Conservation (phyloP, 2,113 vertebrate species). For the Cricetomys ansorgei region DNA sequence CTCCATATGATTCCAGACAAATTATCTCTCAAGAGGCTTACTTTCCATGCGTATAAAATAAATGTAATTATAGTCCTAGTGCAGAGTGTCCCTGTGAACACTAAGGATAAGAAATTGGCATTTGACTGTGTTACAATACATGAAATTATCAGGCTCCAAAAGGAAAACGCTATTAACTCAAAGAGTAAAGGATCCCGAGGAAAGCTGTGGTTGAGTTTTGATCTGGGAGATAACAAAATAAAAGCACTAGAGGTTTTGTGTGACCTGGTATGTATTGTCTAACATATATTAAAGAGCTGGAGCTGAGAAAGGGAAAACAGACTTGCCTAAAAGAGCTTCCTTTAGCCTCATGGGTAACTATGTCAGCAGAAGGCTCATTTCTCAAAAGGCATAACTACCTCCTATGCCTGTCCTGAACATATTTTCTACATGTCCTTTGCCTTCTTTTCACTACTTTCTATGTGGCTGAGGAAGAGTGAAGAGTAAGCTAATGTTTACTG, state of each 20-base stretch:
- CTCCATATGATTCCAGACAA: not conserved
- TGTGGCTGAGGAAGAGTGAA: not conserved
- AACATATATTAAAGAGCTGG: not conserved
- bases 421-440: not conserved
- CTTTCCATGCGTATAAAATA: slow-evolving; percentile 21
- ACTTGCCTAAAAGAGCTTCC: not conserved
- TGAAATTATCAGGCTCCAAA: slow-evolving; percentile 47
- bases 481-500: not conserved
- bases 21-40: slow-evolving; percentile 15
- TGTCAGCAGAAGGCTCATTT: not conserved
- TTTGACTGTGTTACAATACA: not conserved
- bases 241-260: not conserved
- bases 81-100: not conserved
- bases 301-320: not conserved
- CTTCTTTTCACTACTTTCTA: not conserved
- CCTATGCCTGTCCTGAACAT: not conserved
- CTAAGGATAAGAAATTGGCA: not conserved
- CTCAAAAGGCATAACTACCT: not conserved
- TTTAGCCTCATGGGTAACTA: not conserved
- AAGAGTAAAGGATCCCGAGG: not conserved
- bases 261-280: not conserved
- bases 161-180: slow-evolving; percentile 20
- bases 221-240: slow-evolving; percentile 18
- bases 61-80: not conserved
- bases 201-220: not conserved